A percentile compares a stretch with the other conserved stretches of the same genome.
Evolutionary conservation across 2,888 invertebrate species (phyloP).

Genomic region (Pammene aurita): DNA sequence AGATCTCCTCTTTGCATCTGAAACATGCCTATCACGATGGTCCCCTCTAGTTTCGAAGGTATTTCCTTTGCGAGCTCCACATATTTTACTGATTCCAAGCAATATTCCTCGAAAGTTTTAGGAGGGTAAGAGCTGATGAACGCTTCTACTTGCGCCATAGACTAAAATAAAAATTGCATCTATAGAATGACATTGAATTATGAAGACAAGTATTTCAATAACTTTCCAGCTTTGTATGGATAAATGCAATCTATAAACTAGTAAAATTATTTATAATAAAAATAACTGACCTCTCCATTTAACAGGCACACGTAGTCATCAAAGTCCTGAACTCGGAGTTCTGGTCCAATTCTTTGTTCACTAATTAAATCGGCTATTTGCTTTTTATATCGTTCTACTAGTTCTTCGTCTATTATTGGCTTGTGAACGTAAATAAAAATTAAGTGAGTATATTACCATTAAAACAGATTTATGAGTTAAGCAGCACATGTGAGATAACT

Average conservation of each 20-base stretch:
- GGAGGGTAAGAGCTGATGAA: conserved; percentile 87
- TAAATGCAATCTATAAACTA: neutral
- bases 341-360: conserved; percentile 89
- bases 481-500: too few relatives aligned
- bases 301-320: conserved; percentile 90
- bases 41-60: conserved; percentile 84
- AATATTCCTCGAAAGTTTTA: conserved; percentile 85
- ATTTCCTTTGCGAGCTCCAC: conserved; percentile 85
- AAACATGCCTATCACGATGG: conserved; percentile 91
- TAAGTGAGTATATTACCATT: neutral
- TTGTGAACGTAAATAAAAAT: conserved; percentile 54
- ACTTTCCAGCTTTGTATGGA: neutral
- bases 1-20: conserved; percentile 92
- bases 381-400: conserved; percentile 85
- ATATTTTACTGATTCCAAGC: conserved; percentile 84
- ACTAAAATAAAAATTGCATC: conserved; percentile 60
- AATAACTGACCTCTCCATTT: conserved; percentile 84
- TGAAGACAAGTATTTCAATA: too few relatives aligned
- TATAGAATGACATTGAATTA: neutral
- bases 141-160: conserved; percentile 84
- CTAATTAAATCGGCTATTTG: conserved; percentile 85
- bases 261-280: too few relatives aligned
- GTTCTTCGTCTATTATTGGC: conserved; percentile 90
- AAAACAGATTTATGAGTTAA: too few relatives aligned
- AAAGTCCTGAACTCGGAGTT: conserved; percentile 89